Conservation (phyloP, 2,888 invertebrate genomes). For the Himalopsyche kuldschensis region DNA sequence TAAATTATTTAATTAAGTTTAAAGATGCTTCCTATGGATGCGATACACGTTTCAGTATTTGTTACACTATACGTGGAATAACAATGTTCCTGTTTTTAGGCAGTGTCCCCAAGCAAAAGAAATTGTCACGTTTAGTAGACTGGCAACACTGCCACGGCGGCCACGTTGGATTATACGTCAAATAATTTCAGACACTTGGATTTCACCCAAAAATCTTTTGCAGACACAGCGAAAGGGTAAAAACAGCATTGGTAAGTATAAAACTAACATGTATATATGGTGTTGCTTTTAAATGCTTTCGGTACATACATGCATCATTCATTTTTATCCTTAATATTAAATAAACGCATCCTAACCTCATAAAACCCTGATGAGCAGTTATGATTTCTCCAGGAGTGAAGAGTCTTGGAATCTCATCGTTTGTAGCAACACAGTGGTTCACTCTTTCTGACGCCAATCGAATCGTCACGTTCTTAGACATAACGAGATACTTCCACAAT, state of each 20-base stretch:
- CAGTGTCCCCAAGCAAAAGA: no score
- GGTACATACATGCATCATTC: neutral
- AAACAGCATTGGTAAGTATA: neutral
- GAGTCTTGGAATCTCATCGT: conserved; percentile 65
- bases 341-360: conserved; percentile 63
- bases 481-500: conserved; percentile 38
- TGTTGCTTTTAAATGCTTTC: neutral
- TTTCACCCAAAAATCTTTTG: neutral
- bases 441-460: conserved; percentile 67
- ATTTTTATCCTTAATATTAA: neutral
- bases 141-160: no score
- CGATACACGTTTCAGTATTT: no score
- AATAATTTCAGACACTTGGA: no score
- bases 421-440: conserved; percentile 59
- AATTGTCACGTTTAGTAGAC: no score
- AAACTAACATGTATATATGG: neutral
- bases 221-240: neutral
- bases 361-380: conserved; percentile 78
- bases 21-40: no score
- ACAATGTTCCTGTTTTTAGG: no score
- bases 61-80: no score
- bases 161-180: no score
- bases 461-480: conserved; percentile 63
- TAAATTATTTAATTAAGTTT: no score
- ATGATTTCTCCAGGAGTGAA: conserved; percentile 89